These are phyloP conservation scores for Trichonephila inaurata DNA, from an alignment of 1,140 invertebrate genomes.

Conservation along the genomic window DNA sequence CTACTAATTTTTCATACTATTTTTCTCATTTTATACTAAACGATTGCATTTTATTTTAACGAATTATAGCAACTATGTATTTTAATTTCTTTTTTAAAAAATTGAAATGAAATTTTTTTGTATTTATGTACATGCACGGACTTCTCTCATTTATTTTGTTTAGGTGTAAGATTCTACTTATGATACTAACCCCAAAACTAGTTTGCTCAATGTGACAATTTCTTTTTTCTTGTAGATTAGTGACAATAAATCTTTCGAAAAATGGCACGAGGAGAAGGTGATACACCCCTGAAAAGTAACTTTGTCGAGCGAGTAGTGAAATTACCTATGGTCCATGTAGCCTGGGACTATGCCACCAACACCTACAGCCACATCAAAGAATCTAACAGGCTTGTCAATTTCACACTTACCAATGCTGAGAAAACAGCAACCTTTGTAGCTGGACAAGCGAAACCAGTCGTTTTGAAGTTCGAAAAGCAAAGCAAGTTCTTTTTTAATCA, in stretches of 20 bases:
- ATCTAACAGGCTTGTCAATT: constrained; percentile 69
- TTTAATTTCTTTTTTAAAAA: no score
- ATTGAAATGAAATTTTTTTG: no score
- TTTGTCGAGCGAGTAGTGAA: constrained; percentile 73
- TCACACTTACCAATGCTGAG: constrained; percentile 76
- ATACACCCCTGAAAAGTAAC: constrained; percentile 63
- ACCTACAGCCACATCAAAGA: constrained; percentile 75
- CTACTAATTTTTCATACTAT: no score
- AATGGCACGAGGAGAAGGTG: constrained; percentile 73
- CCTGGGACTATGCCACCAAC: constrained; percentile 70
- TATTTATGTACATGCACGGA: no score
- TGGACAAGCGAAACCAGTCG: constrained; percentile 74
- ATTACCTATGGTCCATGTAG: constrained; percentile 73
- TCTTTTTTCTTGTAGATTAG: background rate
- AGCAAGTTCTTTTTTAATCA: constrained; percentile 47
- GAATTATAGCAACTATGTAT: no score
- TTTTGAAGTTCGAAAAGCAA: constrained; percentile 75
- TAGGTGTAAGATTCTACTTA: no score
- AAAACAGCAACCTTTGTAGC: constrained; percentile 72
- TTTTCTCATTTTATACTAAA: no score
- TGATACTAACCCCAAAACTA: no score
- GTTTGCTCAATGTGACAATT: background rate
- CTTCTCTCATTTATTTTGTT: no score
- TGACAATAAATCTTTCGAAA: constrained; percentile 11
- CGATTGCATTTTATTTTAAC: no score